Evolutionary conservation across 2,888 invertebrate species (phyloP).

Genomic region (Nineta flava): DNA sequence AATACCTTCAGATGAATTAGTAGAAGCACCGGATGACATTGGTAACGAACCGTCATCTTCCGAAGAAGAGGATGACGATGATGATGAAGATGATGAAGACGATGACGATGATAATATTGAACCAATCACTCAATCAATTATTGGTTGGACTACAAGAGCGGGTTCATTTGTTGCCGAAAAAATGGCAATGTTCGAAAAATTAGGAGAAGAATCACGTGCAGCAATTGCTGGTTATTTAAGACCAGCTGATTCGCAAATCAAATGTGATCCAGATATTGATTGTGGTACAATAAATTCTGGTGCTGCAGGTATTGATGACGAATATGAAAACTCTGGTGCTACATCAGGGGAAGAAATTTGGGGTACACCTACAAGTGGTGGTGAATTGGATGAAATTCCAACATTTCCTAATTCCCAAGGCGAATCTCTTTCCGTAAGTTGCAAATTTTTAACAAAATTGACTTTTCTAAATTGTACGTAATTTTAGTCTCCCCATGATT

Average conservation of each 20-base stretch:
- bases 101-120: conserved; percentile 18
- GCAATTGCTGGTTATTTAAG: conserved; percentile 26
- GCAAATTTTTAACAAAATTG: neutral
- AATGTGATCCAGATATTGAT: conserved; percentile 11
- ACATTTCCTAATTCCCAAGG: conserved; percentile 47
- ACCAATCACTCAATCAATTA: conserved; percentile 14
- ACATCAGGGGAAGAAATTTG: conserved; percentile 76
- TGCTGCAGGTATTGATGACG: conserved; percentile 31
- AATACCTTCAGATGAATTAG: conserved; percentile 39
- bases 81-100: conserved; percentile 18
- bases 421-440: conserved; percentile 44
- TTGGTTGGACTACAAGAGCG: conserved; percentile 64
- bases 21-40: conserved; percentile 33
- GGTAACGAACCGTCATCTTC: conserved; percentile 14
- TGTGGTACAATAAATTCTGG: conserved; percentile 15
- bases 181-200: conserved; percentile 52
- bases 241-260: neutral
- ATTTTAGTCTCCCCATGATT: conserved; percentile 6
- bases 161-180: conserved; percentile 71
- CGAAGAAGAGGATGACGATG: conserved; percentile 15
- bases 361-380: conserved; percentile 79
- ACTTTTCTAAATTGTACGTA: neutral
- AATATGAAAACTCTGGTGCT: conserved; percentile 71
- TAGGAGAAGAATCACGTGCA: conserved; percentile 32
- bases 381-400: conserved; percentile 54